A percentile compares a stretch with the other conserved stretches of the same genome.
Evolutionary conservation across 2,888 invertebrate genomes (phyloP).

Genomic region (Opisthograptis luteolata): DNA sequence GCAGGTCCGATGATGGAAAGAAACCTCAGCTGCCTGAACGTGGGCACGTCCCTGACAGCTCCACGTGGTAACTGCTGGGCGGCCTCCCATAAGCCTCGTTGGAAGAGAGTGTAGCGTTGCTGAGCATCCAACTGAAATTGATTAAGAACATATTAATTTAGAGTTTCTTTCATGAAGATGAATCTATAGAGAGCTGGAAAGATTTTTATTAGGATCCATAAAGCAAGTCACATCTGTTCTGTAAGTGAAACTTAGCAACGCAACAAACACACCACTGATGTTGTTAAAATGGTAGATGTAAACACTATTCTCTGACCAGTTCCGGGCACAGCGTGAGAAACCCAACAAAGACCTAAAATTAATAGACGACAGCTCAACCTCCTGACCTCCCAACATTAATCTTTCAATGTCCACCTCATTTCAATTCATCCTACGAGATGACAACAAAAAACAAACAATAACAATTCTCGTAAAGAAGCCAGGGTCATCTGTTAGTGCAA

Average conservation of each 20-base stretch:
- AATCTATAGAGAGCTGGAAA: too few species aligned
- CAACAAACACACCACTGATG: too few species aligned
- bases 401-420: constrained; percentile 23
- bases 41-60: constrained; percentile 87
- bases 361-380: constrained; percentile 16
- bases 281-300: background rate
- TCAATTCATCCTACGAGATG: constrained; percentile 5
- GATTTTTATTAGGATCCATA: too few species aligned
- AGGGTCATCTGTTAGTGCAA: constrained; percentile 21
- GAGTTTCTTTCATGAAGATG: constrained; percentile 5
- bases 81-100: constrained; percentile 90
- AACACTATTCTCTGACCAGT: background rate
- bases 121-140: constrained; percentile 89
- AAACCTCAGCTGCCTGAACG: constrained; percentile 89
- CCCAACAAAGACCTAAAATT: constrained; percentile 3
- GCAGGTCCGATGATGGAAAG: constrained; percentile 93
- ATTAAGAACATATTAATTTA: background rate
- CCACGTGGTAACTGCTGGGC: constrained; percentile 88
- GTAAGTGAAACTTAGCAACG: too few species aligned
- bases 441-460: constrained; percentile 28
- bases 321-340: constrained; percentile 1
- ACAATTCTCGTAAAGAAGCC: constrained; percentile 19
- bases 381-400: constrained; percentile 10
- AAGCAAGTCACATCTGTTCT: too few species aligned
- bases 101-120: constrained; percentile 92